Evolutionary conservation across 2,113 vertebrate genomes (phyloP), one percentile per base, ranked within the genome.

Genomic region (Chlorocebus sabaeus): DNA sequence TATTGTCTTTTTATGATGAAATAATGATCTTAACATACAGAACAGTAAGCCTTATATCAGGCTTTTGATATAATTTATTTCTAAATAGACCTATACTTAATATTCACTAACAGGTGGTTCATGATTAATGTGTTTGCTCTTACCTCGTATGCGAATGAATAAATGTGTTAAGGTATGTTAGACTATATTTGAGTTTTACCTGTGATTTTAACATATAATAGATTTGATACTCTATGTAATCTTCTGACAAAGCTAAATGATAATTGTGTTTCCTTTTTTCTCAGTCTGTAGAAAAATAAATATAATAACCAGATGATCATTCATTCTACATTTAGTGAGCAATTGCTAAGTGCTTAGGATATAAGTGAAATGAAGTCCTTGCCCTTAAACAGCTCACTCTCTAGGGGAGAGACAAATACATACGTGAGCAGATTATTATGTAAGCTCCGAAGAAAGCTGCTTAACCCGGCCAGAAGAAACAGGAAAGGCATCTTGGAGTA

Each of bases 61-160:
- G 20, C 73, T 64, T 70, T 83, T 89, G 38, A 85, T 32, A 75
- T 52, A 76, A 48, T 90, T 86, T 96, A n/a, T 82, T 93, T 96
- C 90, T 96, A 52, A 89, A 59, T 61, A 90, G 45, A 61, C 22
- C 38, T 79, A 5, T 30, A 57, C 8, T 89, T 84, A 80, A 30
- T 80, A 55, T 9, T 40, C 59, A 20, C 48, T 78, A 6, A 8
- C 0, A 73, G 61, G 23, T 55, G 61, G 40, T 79, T 88, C n/a
- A 17, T 75, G 79, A 68, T 61, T 25, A 73, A 3, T 50, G 4
- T 59, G 27, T 35, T 72, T 57, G 18, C 4, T 72, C n/a, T 23
- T 82, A 43, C 45, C 75, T 14, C 64, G 14, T 20, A 11, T 59
- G 17, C 76, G 40, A 68, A 16, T 85, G 38, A 64, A 64, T 64